These are phyloP conservation scores for Anoplolepis gracilipes DNA, from an alignment of 1,140 invertebrate species.

Conservation along the genomic window DNA sequence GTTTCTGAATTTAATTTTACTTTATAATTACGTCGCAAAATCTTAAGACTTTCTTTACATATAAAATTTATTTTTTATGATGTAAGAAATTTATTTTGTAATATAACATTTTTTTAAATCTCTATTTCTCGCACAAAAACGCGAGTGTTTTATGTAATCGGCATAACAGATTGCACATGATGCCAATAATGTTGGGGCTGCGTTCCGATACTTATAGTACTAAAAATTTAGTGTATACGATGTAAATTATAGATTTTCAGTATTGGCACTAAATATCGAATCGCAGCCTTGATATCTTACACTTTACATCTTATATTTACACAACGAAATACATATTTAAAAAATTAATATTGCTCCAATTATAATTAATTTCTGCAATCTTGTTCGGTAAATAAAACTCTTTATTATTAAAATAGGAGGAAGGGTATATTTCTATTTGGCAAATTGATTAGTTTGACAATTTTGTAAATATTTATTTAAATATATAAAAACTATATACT, in stretches of 20 bases:
- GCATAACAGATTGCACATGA: slow-evolving; percentile 63
- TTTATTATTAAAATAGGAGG: too few species aligned
- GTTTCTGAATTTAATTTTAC: slow-evolving; percentile 71
- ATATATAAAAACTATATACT: too few species aligned
- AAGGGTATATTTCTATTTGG: too few species aligned
- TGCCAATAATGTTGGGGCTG: slow-evolving; percentile 55
- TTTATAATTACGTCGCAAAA: slow-evolving; percentile 75
- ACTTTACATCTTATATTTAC: slow-evolving; percentile 61
- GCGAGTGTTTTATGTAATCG: slow-evolving; percentile 66
- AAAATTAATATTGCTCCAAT: slow-evolving; percentile 65
- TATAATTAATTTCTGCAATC: slow-evolving; percentile 65
- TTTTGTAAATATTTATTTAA: too few species aligned
- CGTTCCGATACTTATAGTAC: too few species aligned
- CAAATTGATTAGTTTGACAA: too few species aligned
- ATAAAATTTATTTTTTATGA: too few species aligned
- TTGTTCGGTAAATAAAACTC: slow-evolving; percentile 67
- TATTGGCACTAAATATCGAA: too few species aligned
- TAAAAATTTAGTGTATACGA: too few species aligned
- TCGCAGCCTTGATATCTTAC: too few species aligned
- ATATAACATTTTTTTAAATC: slow-evolving; percentile 72
- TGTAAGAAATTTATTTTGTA: slow-evolving; percentile 79
- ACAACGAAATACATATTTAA: slow-evolving; percentile 46
- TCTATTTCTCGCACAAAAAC: slow-evolving; percentile 55
- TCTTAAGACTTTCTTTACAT: slow-evolving; percentile 78
- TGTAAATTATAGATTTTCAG: too few species aligned